Base-by-base conservation (phyloP, 2,888 invertebrate genomes). In the Coenonympha glycerion region DNA sequence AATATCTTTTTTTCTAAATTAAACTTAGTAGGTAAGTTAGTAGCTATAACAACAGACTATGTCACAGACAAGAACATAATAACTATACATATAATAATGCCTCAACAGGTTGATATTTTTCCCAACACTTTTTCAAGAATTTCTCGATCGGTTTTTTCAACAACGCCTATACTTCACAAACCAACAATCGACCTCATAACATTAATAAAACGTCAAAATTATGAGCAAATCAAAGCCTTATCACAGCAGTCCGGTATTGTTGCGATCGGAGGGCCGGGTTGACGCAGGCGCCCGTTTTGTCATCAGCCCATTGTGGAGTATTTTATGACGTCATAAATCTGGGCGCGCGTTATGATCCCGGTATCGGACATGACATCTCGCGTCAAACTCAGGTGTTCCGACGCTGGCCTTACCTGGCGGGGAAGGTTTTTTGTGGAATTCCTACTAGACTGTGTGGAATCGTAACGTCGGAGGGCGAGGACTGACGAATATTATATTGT, bases 301-400 rank as follows among this genome's bases (percentile, higher is more conserved):
- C 75, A 77, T 69, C 71, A 71, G 64, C 48, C 64, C 62, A 67
- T 69, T 62, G 66, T 63, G 68, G 60, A 76, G 64, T 66, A 58
- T 64, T 79, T 81, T 79, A 80, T 66, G 76, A 71, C 71, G 74
- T 68, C 71, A 71, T 84, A 82, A 83, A 81, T 79, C 76, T 73
- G 69, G 61, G 57, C 56, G 58, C 60, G 64, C 71, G 69, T 70
- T 71, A 71, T 70, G 76, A 73, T 76, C 73, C 67, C 69, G 65
- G 66, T 70, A 66, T 71, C 66, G 65, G 64, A 70, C 71, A 73
- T 76, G 76, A 74, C 71, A 73, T 78, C 76, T 74, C 71, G 9
- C 18, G 45, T 45, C 45, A 33, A 74, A 72, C 60, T 65, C 61
- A 62, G 61, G 59, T 61, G 57, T 57, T 56, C 50, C 8, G 11